These are phyloP conservation scores for Hormiphora californensis DNA, from an alignment of 37 sponge, comb jelly and placozoan genomes.

Conservation along the genomic window DNA sequence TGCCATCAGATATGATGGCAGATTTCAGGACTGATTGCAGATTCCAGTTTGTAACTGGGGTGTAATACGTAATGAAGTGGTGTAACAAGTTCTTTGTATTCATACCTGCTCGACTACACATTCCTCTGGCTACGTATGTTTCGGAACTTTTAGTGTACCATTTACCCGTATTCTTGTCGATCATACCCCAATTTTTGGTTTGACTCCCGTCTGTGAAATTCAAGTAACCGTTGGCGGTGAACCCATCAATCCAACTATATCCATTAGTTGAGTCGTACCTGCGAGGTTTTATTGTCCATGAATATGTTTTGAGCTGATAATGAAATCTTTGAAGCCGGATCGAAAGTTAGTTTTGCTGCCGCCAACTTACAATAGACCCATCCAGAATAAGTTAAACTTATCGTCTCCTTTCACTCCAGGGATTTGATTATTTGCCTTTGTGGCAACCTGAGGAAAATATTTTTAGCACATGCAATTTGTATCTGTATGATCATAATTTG, in stretches of 20 bases:
- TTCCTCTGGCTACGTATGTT: background rate
- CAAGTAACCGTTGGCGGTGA: constrained; percentile 23
- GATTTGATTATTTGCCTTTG: background rate
- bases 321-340: no score
- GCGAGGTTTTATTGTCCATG: background rate
- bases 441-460: background rate
- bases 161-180: constrained; percentile 3
- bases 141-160: background rate
- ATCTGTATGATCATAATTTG: no score
- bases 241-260: background rate
- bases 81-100: no score
- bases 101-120: constrained; percentile 3
- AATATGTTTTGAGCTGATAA: no score
- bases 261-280: background rate
- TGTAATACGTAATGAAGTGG: no score
- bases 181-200: background rate
- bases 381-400: background rate
- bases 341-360: background rate
- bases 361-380: background rate
- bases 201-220: background rate
- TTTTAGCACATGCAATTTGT: no score
- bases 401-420: constrained; percentile 17
- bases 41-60: no score
- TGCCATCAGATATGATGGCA: no score
- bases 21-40: no score